phyloP scores from a whole-genome alignment of 2,888 invertebrate species.

The Chloromyia formosa region DNA sequence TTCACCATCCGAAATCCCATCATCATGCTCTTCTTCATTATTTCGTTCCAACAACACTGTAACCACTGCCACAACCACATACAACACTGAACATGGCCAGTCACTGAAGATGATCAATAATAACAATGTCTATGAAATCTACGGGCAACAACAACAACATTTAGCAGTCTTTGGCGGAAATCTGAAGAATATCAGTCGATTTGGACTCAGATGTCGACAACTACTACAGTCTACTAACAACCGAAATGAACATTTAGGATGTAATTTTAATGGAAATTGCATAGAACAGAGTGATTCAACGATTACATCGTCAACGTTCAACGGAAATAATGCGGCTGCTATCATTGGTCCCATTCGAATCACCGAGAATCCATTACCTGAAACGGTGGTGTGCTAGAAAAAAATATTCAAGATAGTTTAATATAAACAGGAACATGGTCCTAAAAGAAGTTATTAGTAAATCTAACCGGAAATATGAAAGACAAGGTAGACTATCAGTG shows the following conservation, averaged over 20 bases:
- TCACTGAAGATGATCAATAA: slow-evolving; percentile 54
- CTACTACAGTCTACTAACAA: neutral
- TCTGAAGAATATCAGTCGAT: slow-evolving; percentile 30
- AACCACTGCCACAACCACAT: slow-evolving; percentile 53
- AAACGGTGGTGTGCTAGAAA: slow-evolving; percentile 62
- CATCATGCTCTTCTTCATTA: slow-evolving; percentile 47
- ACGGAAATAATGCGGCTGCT: slow-evolving; percentile 54
- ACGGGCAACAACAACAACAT: slow-evolving; percentile 44
- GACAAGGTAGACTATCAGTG: too few relatives aligned
- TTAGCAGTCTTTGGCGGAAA: slow-evolving; percentile 34
- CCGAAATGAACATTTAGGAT: neutral
- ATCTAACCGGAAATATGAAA: too few relatives aligned
- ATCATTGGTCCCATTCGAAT: slow-evolving; percentile 60
- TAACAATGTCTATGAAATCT: slow-evolving; percentile 52
- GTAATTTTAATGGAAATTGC: slow-evolving; percentile 43
- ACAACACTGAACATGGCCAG: slow-evolving; percentile 49
- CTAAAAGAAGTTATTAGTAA: too few relatives aligned
- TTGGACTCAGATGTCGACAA: slow-evolving; percentile 15
- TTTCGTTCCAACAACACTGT: slow-evolving; percentile 48
- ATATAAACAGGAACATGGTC: too few relatives aligned
- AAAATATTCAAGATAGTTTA: too few relatives aligned
- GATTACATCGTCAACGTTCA: slow-evolving; percentile 53
- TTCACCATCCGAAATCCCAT: neutral
- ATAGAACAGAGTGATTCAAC: neutral
- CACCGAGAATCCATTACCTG: slow-evolving; percentile 64